A percentile compares a stretch with the other conserved stretches of the same genome.
phyloP scores from a whole-genome alignment of 2,888 invertebrate genomes.

The Doris montereyensis region DNA sequence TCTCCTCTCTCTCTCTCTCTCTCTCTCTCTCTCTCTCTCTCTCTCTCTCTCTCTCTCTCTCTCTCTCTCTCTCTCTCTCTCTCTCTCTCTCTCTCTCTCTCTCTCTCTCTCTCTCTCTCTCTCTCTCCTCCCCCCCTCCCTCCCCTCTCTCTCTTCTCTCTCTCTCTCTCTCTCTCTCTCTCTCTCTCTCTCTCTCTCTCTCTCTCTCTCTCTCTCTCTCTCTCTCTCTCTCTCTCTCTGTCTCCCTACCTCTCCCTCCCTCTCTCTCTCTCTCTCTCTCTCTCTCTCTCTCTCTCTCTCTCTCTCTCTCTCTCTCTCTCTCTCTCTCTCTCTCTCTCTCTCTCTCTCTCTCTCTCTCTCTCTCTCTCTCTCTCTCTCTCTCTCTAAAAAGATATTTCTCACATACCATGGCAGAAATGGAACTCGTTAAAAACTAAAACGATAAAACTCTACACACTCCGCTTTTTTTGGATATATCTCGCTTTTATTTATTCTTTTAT shows the following conservation, averaged over 20 bases:
- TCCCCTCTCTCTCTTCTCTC: background rate
- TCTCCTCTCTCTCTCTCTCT: background rate
- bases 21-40: background rate
- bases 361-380: too few relatives aligned
- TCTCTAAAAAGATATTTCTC: too few relatives aligned
- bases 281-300: background rate
- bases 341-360: too few relatives aligned
- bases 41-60: background rate
- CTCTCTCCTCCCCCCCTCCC: background rate
- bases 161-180: background rate
- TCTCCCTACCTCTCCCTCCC: too few relatives aligned
- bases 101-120: background rate
- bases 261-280: background rate
- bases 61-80: background rate
- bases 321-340: constrained; percentile 29
- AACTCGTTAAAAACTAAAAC: too few relatives aligned
- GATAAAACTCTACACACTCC: too few relatives aligned
- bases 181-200: background rate
- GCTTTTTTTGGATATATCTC: too few relatives aligned
- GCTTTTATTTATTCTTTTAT: too few relatives aligned
- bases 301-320: background rate
- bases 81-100: background rate
- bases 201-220: background rate
- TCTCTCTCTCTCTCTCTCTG: constrained; percentile 5
- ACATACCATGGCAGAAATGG: too few relatives aligned